These are phyloP conservation scores for Leucopsar rothschildi DNA, from an alignment of 2,113 vertebrate genomes.

Conservation along the genomic window DNA sequence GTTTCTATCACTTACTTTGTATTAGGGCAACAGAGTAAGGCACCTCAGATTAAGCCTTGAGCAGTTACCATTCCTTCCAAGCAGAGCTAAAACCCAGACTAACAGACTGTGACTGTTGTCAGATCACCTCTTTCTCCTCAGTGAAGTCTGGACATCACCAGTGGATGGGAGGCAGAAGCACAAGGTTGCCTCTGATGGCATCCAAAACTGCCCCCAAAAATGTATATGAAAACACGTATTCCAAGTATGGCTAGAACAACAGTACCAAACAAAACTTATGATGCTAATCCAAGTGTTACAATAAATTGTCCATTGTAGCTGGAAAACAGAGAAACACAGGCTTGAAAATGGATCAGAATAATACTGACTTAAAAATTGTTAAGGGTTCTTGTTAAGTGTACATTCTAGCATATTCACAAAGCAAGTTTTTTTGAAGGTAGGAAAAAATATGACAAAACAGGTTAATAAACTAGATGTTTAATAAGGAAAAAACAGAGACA, in stretches of 20 bases:
- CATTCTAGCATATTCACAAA: neutral
- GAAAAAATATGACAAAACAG: neutral
- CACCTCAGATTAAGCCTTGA: neutral
- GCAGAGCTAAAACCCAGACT: neutral
- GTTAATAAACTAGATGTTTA: neutral
- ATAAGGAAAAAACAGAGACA: neutral
- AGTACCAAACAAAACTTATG: neutral
- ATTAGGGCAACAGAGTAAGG: neutral
- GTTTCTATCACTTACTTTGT: neutral
- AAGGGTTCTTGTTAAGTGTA: neutral
- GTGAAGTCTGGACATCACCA: neutral
- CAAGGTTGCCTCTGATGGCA: neutral
- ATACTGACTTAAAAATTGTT: neutral
- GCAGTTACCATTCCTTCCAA: fast-evolving
- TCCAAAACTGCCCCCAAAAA: neutral
- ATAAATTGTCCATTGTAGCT: neutral
- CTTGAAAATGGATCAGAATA: neutral
- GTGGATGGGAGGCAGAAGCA: neutral
- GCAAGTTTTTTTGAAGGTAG: neutral
- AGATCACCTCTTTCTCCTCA: neutral
- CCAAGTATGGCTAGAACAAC: neutral
- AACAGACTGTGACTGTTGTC: neutral
- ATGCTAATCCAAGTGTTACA: neutral
- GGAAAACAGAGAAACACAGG: neutral
- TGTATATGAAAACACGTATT: neutral